phyloP scores from a whole-genome alignment of 2,113 vertebrate genomes.

The Dolichotis patagonum region DNA sequence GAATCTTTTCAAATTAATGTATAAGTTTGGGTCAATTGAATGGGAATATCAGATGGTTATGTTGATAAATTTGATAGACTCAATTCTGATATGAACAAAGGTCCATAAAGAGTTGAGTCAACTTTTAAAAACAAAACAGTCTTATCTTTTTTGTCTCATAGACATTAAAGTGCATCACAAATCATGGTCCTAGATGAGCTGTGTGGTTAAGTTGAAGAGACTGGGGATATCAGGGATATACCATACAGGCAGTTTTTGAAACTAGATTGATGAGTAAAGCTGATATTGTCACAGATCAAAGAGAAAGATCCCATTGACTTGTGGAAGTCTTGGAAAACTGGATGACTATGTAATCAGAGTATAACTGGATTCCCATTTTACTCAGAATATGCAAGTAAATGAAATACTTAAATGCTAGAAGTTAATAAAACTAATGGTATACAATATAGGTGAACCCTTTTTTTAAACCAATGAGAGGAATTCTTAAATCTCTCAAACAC shows the following conservation, averaged over 20 bases:
- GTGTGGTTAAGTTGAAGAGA: background rate
- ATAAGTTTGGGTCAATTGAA: background rate
- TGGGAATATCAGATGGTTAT: background rate
- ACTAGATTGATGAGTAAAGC: background rate
- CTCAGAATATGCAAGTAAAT: background rate
- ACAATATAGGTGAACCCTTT: background rate
- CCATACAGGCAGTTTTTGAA: background rate
- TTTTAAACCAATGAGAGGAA: background rate
- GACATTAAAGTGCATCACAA: background rate
- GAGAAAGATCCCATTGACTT: background rate
- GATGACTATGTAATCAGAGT: background rate
- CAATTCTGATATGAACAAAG: constrained; percentile 40
- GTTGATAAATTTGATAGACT: background rate
- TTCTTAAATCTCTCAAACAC: background rate
- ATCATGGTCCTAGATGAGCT: background rate
- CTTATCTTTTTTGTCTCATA: background rate
- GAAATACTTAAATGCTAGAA: background rate
- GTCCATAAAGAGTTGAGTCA: background rate
- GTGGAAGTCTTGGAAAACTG: background rate
- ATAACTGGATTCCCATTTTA: background rate
- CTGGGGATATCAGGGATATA: background rate
- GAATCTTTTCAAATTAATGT: background rate
- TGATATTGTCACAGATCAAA: background rate
- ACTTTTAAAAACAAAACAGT: background rate
- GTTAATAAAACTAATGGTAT: background rate